Evolutionary conservation across 2,888 invertebrate genomes (phyloP), one percentile per base, ranked within the genome.

Genomic region (Chelonus formosanus): DNA sequence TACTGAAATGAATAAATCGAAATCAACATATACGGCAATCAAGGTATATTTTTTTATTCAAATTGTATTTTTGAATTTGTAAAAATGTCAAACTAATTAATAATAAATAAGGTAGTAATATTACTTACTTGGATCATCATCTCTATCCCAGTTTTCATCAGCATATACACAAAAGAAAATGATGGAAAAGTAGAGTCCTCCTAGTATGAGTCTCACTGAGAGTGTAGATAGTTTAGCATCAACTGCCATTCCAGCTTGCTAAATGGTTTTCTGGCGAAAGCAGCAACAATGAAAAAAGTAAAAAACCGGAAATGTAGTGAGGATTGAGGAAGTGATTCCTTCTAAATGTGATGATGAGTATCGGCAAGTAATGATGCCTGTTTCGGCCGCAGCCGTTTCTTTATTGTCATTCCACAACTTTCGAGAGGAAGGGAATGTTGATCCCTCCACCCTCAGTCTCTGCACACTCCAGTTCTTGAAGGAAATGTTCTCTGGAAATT

Each of bases 1-100:
- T 76, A 90, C 92, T 91, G 87, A 36, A 44, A 36, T 53, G 5
- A 20, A 20, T 20, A 20, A 20, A 20, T 20, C 20, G 2, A 20
- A 20, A 20, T 20, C 20, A 2, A 20, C 20, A 2, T 20, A 20
- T 20, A 20, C 2, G 20, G 20, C 20, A 20, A 20, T 20, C 20
- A 1, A 20, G 2, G 20, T 2, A 59, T 59, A 50, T 20, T 43
- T 8, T 57, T 20, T 20, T 20, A 20, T 20, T 20, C 10, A 6
- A 7, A 55, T 5, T 34, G 40, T 50, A 7, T 44, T 7, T 36
- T 5, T 10, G 10, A 10, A 48, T 40, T 40, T 2, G 1, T 40
- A 40, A 5, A 40, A 40, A 40, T 1, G 40, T 40, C 6, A 6
- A 5, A 47, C 5, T 45, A 48, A 7, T 32, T 4, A 45, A 20